These are phyloP conservation scores for Acanthosoma haemorrhoidale DNA, from an alignment of 2,888 invertebrate genomes.

Conservation along the genomic window DNA sequence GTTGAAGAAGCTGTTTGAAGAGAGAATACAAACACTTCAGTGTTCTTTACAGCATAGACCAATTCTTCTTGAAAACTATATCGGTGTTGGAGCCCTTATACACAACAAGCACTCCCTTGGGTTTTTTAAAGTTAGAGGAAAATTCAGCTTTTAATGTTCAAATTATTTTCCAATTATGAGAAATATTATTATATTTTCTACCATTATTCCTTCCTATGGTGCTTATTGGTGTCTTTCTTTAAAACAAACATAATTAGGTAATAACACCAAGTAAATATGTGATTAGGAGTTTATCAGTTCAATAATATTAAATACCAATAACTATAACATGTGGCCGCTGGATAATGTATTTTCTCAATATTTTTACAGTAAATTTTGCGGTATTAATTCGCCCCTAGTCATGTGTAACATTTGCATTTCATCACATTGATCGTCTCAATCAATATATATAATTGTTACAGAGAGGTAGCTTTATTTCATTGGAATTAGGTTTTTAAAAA, in stretches of 20 bases:
- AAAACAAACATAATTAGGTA: neutral
- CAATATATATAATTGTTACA: too few species aligned
- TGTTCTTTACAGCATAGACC: slow-evolving; percentile 60
- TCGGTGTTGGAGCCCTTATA: slow-evolving; percentile 70
- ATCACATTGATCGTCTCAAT: too few species aligned
- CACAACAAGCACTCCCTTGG: slow-evolving; percentile 79
- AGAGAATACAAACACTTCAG: slow-evolving; percentile 44
- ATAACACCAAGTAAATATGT: neutral
- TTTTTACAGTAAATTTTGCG: too few species aligned
- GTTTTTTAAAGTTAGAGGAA: slow-evolving; percentile 80
- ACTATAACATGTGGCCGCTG: too few species aligned
- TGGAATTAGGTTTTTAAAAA: too few species aligned
- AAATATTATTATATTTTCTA: neutral
- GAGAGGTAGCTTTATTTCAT: too few species aligned
- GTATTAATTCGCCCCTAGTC: too few species aligned
- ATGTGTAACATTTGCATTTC: too few species aligned
- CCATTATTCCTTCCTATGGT: neutral
- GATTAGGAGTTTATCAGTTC: too few species aligned
- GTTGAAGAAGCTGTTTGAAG: slow-evolving; percentile 53
- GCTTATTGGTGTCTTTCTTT: neutral
- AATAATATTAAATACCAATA: too few species aligned
- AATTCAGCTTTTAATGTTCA: slow-evolving; percentile 67
- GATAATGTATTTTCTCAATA: too few species aligned
- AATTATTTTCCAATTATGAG: neutral
- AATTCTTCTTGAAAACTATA: slow-evolving; percentile 73